phyloP scores from a whole-genome alignment of 1,140 invertebrate genomes.

The Lasioglossum albipes region DNA sequence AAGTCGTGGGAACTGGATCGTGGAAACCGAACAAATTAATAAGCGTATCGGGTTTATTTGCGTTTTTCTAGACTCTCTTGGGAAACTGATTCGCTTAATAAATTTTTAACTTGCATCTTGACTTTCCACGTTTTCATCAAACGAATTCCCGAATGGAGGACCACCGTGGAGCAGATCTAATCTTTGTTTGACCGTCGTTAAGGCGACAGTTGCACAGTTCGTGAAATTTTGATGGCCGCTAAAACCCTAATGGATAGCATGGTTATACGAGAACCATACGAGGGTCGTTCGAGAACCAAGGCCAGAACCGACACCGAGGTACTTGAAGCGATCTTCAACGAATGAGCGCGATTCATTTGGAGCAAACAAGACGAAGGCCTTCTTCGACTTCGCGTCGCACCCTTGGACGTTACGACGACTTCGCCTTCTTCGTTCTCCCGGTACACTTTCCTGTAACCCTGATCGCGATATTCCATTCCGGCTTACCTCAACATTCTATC shows the following conservation, averaged over 20 bases:
- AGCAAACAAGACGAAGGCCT: background rate
- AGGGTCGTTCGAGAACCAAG: background rate
- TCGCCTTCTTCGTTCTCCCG: conserved; percentile 43
- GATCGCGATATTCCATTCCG: conserved; percentile 67
- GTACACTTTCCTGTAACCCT: conserved; percentile 62
- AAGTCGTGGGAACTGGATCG: background rate
- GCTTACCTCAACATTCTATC: conserved; percentile 68
- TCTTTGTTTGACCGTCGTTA: too few species aligned
- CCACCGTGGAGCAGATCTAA: too few species aligned
- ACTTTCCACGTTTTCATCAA: too few species aligned
- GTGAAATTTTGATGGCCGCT: too few species aligned
- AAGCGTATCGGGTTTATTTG: background rate
- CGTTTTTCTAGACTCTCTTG: too few species aligned
- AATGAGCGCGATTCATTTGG: background rate
- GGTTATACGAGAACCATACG: too few species aligned
- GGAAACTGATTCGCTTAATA: too few species aligned
- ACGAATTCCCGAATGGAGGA: too few species aligned
- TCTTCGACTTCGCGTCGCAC: conserved; percentile 8
- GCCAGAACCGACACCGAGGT: background rate
- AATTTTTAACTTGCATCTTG: too few species aligned
- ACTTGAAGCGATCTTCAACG: too few species aligned
- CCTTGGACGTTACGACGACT: conserved; percentile 14
- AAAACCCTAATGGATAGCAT: too few species aligned
- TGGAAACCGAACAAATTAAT: background rate
- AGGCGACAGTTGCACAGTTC: too few species aligned